Evolutionary conservation across 2,113 vertebrate species (phyloP).

Genomic region (pig (Sus scrofa)): DNA sequence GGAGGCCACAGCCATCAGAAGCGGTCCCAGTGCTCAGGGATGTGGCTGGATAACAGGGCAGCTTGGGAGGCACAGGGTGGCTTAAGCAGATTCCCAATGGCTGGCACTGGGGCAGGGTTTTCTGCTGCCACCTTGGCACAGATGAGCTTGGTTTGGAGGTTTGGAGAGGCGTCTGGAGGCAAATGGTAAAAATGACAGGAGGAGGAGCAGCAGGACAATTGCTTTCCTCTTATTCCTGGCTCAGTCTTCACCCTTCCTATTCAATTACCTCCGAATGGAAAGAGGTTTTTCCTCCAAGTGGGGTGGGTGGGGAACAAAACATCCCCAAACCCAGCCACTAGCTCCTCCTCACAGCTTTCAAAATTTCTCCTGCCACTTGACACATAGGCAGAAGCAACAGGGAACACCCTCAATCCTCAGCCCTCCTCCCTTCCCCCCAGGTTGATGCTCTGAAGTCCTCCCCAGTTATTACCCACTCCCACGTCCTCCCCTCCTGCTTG

Average conservation of each 20-base stretch:
- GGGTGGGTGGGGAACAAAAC: slow-evolving; percentile 67
- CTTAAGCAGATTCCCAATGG: background rate
- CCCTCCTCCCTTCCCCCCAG: slow-evolving; percentile 76
- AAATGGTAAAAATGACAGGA: slow-evolving; percentile 26
- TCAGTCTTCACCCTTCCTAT: slow-evolving; percentile 36
- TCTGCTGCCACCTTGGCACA: slow-evolving; percentile 48
- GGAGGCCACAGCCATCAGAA: slow-evolving; percentile 83
- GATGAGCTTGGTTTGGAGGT: slow-evolving; percentile 35
- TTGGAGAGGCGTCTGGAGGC: slow-evolving; percentile 62
- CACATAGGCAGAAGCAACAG: slow-evolving; percentile 69
- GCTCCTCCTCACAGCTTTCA: slow-evolving; percentile 83
- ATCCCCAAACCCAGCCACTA: slow-evolving; percentile 69
- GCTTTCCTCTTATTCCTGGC: slow-evolving; percentile 40
- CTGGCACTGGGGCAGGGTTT: slow-evolving; percentile 9
- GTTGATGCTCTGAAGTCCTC: slow-evolving; percentile 71
- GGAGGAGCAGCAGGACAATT: background rate
- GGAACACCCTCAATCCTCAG: slow-evolving; percentile 72
- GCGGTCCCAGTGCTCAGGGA: slow-evolving; percentile 56
- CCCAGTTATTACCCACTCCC: slow-evolving; percentile 80
- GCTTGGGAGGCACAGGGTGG: background rate
- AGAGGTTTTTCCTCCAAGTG: slow-evolving; percentile 75
- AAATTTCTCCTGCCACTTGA: slow-evolving; percentile 78
- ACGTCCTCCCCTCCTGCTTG: slow-evolving; percentile 74
- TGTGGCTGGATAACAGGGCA: background rate
- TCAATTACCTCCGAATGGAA: slow-evolving; percentile 60